Evolutionary conservation across 2,797 vertebrate species (phyloP), one percentile per base, ranked within the genome.

Genomic region (Parotocinclus haroldoi): DNA sequence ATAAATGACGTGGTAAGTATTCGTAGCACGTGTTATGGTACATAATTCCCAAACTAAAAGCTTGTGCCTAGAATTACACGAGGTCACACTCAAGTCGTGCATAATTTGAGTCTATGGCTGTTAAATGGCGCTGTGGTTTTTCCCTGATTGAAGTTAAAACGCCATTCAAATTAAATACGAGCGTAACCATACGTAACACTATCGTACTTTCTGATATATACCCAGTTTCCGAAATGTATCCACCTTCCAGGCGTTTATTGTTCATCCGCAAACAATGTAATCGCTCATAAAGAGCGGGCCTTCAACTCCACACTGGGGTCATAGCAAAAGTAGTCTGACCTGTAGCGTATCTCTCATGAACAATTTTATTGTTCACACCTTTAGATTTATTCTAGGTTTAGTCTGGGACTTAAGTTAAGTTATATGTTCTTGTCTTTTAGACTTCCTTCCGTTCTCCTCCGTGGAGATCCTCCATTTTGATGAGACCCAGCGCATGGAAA

Each of bases 401-500:
- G 9, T 3, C 11, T 68, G 8, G 8, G 10, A 4, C 8, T 42
- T 48, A 42, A 19, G 10, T n/a, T 3, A 7, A 9, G 10, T 37
- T 27, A 14, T 9, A 19, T 50, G 27, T 38, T 27, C 19, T 36
- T 17, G 49, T 37, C 38, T 50, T 38, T 56, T 19, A 11, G 19
- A 14, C 17, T 63, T 42, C 16, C 58, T 12, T 38, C 42, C 49
- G 46, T 69, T 48, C 63, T 38, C 37, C 50, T 53, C 63, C 12
- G 7, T 46, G 60, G 48, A 68, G 66, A 73, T 42, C 77, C 75
- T 76, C 72, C 75, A 73, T 79, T 76, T 77, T 77, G 72, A 58
- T 68, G 37, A 12, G 42, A 38, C 49, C 18, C 49, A 17, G 51
- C 36, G 27, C 52, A 16, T 67, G 71, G 44, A 57, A 53, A 62